Percentiles rank a stretch among this genome's conserved stretches.
Conservation (phyloP, 2,797 vertebrate genomes). For the Alauda arvensis region DNA sequence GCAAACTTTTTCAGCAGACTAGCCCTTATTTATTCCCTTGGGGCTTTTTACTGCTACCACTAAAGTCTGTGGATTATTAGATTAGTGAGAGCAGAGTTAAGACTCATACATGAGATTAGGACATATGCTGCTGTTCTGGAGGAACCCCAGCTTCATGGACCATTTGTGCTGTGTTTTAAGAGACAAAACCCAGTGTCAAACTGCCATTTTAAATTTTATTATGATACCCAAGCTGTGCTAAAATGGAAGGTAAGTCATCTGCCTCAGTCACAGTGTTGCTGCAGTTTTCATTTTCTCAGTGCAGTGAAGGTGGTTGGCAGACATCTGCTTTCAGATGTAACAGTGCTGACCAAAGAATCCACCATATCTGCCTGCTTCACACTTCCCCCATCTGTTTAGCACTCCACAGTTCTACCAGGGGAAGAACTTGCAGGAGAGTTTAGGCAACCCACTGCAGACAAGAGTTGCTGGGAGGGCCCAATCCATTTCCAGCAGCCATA, state of each 20-base stretch:
- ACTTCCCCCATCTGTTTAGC: conserved; percentile 16
- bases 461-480: neutral
- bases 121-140: neutral
- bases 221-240: neutral
- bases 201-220: neutral
- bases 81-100: neutral
- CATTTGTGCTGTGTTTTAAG: neutral
- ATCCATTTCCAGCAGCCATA: neutral
- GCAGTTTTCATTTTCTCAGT: neutral
- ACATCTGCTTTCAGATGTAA: neutral
- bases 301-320: neutral
- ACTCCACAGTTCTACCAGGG: neutral
- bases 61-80: neutral
- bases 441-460: neutral
- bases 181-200: neutral
- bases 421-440: neutral
- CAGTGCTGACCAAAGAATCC: conserved; percentile 27
- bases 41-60: neutral
- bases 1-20: neutral
- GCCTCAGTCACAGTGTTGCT: neutral
- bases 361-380: conserved; percentile 13
- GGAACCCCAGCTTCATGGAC: neutral
- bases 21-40: neutral
- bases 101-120: neutral
- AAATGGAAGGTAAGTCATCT: neutral